A percentile compares a stretch with the other conserved stretches of the same genome.
phyloP scores from a whole-genome alignment of 2,797 vertebrate species.

The Octomys mimax region DNA sequence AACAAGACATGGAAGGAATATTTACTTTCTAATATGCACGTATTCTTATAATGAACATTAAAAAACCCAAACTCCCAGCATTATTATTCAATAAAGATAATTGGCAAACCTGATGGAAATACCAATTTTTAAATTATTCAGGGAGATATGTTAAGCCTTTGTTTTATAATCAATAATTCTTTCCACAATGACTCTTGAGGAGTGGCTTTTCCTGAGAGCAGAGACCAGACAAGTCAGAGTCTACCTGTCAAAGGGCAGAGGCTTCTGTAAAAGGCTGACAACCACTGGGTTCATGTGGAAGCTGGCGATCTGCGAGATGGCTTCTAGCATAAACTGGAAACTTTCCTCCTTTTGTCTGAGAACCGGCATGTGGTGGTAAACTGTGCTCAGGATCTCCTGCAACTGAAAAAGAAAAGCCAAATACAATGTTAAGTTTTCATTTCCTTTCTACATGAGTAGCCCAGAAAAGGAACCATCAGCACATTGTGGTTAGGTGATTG shows the following conservation, averaged over 20 bases:
- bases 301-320: slow-evolving; percentile 77
- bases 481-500: not conserved
- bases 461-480: not conserved
- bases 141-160: not conserved
- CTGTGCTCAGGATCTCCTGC: slow-evolving; percentile 69
- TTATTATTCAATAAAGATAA: not conserved
- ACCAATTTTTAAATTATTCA: slow-evolving; percentile 22
- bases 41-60: not conserved
- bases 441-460: not conserved
- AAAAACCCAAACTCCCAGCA: not conserved
- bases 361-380: slow-evolving; percentile 81
- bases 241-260: slow-evolving; percentile 83
- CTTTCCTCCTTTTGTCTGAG: slow-evolving; percentile 82
- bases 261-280: slow-evolving; percentile 75
- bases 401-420: slow-evolving; percentile 64
- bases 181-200: not conserved
- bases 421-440: not conserved
- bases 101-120: slow-evolving; percentile 28
- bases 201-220: not conserved
- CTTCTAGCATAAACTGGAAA: slow-evolving; percentile 77
- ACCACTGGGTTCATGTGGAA: slow-evolving; percentile 72
- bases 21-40: not conserved
- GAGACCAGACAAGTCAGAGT: not conserved
- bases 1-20: slow-evolving; percentile 15
- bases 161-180: not conserved